These are phyloP conservation scores for Panthera uncia DNA, from an alignment of 2,113 vertebrate genomes.

Conservation along the genomic window DNA sequence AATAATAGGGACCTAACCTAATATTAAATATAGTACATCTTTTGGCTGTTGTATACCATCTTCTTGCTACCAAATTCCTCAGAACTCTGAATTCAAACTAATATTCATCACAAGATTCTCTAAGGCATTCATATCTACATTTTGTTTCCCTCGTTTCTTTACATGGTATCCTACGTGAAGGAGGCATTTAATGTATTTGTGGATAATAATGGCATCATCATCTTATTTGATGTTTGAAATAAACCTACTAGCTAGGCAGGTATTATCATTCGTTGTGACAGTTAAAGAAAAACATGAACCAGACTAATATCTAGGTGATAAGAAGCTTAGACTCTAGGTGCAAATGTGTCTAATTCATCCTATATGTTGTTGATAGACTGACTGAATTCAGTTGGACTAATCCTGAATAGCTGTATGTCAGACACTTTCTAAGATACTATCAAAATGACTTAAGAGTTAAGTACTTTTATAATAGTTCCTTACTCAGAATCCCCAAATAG, in stretches of 20 bases:
- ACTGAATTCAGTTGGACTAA: neutral
- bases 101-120: constrained; percentile 20
- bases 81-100: constrained; percentile 44
- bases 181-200: constrained; percentile 14
- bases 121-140: constrained; percentile 5
- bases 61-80: constrained; percentile 27
- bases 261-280: constrained; percentile 6
- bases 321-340: neutral
- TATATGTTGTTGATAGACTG: constrained; percentile 26
- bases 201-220: neutral
- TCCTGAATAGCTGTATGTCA: neutral
- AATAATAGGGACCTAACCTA: constrained; percentile 35
- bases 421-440: neutral
- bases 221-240: constrained; percentile 45
- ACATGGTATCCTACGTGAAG: constrained; percentile 6
- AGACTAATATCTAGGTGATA: constrained; percentile 15
- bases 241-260: neutral
- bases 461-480: neutral
- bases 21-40: constrained; percentile 48
- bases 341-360: neutral
- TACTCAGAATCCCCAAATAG: neutral
- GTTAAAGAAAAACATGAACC: constrained; percentile 30
- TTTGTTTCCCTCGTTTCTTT: neutral
- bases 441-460: constrained; percentile 13
- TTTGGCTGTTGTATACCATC: constrained; percentile 20